Evolutionary conservation across 2,797 vertebrate species (phyloP).

Genomic region (Sus cebifrons): DNA sequence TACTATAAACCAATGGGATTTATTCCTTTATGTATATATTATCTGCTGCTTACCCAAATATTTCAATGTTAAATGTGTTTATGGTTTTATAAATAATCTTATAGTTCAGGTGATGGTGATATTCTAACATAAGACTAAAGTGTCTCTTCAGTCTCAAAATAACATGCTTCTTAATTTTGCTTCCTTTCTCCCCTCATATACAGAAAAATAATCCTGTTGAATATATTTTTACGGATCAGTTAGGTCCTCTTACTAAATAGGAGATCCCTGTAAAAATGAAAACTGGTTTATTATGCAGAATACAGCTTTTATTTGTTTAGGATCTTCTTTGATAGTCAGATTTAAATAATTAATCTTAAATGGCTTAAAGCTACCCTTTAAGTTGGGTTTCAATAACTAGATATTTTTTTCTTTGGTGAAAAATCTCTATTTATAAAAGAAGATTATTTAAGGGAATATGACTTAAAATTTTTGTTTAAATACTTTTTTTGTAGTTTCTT

Average conservation of each 20-base stretch:
- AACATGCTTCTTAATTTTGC: slow-evolving; percentile 34
- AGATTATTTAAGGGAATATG: not conserved
- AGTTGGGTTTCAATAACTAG: slow-evolving; percentile 25
- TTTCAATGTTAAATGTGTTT: not conserved
- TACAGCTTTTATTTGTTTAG: slow-evolving; percentile 43
- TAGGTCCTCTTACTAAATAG: slow-evolving; percentile 1
- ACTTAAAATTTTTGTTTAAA: slow-evolving; percentile 44
- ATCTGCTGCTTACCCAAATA: not conserved
- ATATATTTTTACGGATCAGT: slow-evolving; percentile 46
- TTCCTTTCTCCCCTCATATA: not conserved
- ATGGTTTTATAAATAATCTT: not conserved
- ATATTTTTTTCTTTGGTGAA: slow-evolving; percentile 50
- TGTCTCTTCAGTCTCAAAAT: not conserved
- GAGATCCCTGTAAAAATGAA: slow-evolving; percentile 52
- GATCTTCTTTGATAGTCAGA: not conserved
- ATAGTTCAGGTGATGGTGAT: not conserved
- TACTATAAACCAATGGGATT: slow-evolving; percentile 12
- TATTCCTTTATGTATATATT: not conserved
- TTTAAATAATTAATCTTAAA: slow-evolving; percentile 32
- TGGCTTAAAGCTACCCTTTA: slow-evolving; percentile 46
- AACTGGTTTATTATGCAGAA: slow-evolving; percentile 19
- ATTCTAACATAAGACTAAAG: not conserved
- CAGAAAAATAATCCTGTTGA: slow-evolving; percentile 2
- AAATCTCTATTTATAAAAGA: slow-evolving; percentile 37
- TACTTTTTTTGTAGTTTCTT: not conserved